Evolutionary conservation across 2,113 vertebrate genomes (phyloP).

Genomic region (Sakesphorus luctuosus): DNA sequence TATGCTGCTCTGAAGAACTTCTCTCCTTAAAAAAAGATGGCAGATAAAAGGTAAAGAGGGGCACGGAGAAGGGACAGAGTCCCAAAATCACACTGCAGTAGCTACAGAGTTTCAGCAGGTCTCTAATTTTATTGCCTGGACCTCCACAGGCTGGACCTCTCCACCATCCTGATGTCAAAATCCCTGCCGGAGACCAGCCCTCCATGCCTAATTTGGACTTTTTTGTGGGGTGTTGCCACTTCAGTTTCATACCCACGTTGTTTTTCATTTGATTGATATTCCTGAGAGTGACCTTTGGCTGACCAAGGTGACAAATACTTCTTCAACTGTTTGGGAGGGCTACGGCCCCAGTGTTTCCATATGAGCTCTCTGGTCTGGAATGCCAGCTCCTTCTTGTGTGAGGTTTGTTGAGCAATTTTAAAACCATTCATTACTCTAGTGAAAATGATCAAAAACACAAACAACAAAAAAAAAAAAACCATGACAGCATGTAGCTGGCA

Average conservation of each 20-base stretch:
- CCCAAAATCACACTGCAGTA: not conserved
- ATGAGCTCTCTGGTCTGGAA: constrained; percentile 65
- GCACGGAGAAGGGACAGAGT: not conserved
- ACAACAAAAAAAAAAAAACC: not conserved
- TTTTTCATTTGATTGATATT: constrained; percentile 61
- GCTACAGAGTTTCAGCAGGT: not conserved
- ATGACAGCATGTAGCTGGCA: constrained; percentile 53
- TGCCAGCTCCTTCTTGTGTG: constrained; percentile 25
- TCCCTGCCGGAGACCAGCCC: not conserved
- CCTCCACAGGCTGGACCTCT: not conserved
- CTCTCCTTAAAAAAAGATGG: not conserved
- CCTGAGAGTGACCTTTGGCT: constrained; percentile 38
- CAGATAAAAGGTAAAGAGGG: not conserved
- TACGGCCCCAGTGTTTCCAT: constrained; percentile 15
- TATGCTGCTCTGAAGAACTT: not conserved
- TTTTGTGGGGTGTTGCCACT: constrained; percentile 5
- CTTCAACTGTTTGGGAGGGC: constrained; percentile 52
- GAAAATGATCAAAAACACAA: constrained; percentile 65
- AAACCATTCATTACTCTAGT: constrained; percentile 36
- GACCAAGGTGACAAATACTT: constrained; percentile 67
- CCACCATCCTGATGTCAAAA: not conserved
- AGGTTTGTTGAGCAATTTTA: constrained; percentile 35
- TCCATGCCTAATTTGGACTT: not conserved
- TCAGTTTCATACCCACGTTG: not conserved
- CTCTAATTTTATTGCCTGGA: not conserved